phyloP scores from a whole-genome alignment of 1,140 invertebrate genomes.

The Cydia pomonella region DNA sequence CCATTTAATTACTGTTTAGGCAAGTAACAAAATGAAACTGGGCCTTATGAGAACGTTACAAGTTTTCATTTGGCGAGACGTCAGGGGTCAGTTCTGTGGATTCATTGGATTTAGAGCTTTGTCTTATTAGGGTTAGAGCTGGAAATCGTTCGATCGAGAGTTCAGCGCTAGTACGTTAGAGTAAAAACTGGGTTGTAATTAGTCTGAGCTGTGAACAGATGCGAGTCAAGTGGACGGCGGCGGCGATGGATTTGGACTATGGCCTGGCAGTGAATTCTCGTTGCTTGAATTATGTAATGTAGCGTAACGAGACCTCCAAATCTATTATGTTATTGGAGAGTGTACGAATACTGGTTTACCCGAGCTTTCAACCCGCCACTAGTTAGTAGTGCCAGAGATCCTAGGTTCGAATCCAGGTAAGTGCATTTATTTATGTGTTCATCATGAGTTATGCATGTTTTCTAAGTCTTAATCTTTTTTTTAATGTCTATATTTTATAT shows the following conservation, averaged over 20 bases:
- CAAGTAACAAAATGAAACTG: slow-evolving; percentile 4
- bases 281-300: neutral
- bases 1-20: slow-evolving; percentile 22
- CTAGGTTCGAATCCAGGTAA: no score
- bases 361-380: no score
- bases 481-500: no score
- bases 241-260: slow-evolving; percentile 36
- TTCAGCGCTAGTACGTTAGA: neutral
- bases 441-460: no score
- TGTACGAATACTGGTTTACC: no score
- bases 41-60: slow-evolving; percentile 7
- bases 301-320: no score
- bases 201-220: slow-evolving; percentile 62
- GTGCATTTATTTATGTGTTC: no score
- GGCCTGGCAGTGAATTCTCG: neutral
- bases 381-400: no score
- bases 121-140: slow-evolving; percentile 38
- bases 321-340: no score
- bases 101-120: neutral
- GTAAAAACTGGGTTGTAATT: slow-evolving; percentile 64
- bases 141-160: slow-evolving; percentile 40
- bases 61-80: slow-evolving; percentile 17
- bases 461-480: no score
- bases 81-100: neutral
- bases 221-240: slow-evolving; percentile 42